phyloP scores from a whole-genome alignment of 2,113 vertebrate species.

The Phalacrocorax brasilianus region DNA sequence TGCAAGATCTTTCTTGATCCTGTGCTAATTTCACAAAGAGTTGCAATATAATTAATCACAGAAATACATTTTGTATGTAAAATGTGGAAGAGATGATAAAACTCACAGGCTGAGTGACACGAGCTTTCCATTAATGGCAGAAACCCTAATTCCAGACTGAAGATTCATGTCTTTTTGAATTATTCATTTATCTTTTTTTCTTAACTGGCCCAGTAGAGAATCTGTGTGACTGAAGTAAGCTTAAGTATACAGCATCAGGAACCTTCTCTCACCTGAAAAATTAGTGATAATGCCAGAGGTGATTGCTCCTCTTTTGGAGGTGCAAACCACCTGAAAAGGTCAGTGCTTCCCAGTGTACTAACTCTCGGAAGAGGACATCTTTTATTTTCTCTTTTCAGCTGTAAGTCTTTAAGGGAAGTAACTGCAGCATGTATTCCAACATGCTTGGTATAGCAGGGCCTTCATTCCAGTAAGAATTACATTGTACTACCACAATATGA shows the following conservation, averaged over 20 bases:
- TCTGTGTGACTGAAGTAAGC: neutral
- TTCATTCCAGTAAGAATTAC: neutral
- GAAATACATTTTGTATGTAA: neutral
- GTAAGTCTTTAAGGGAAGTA: neutral
- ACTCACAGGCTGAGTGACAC: neutral
- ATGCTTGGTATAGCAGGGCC: neutral
- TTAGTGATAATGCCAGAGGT: neutral
- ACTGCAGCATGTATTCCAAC: neutral
- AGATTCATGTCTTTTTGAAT: neutral
- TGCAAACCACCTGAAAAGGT: neutral
- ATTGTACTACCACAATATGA: neutral
- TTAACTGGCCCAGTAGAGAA: neutral
- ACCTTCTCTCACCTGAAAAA: neutral
- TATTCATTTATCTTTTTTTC: neutral
- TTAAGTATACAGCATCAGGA: neutral
- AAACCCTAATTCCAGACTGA: neutral
- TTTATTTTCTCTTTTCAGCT: neutral
- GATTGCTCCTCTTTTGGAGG: neutral
- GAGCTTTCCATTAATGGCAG: neutral
- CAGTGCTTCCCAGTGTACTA: neutral
- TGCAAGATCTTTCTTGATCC: neutral
- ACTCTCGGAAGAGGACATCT: neutral
- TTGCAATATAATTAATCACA: neutral
- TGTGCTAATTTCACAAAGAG: neutral
- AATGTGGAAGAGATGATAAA: neutral